Conservation (phyloP, 2,113 vertebrate genomes). For the Sapajus apella region DNA sequence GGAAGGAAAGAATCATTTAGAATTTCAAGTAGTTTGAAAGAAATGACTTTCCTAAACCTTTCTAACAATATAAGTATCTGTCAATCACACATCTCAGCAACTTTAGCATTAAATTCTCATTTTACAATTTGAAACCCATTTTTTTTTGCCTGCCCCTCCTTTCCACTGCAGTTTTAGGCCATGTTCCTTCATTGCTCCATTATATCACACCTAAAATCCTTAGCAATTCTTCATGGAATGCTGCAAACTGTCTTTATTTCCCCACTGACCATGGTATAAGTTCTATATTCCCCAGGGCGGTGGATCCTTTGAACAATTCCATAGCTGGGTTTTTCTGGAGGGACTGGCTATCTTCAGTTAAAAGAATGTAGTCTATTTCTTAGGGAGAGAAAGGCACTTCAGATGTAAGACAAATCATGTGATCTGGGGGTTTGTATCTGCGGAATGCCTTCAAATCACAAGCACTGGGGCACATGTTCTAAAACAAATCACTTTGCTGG, state of each 20-base stretch:
- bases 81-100: background rate
- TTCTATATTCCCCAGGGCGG: background rate
- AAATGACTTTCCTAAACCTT: slow-evolving; percentile 14
- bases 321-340: background rate
- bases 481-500: slow-evolving; percentile 49
- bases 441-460: slow-evolving; percentile 25
- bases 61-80: background rate
- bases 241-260: background rate
- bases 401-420: background rate
- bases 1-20: background rate
- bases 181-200: background rate
- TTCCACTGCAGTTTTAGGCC: background rate
- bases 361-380: background rate
- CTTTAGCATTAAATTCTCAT: background rate
- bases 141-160: background rate
- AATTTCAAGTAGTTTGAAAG: slow-evolving; percentile 5
- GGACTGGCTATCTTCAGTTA: background rate
- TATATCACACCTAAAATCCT: background rate
- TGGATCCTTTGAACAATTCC: background rate
- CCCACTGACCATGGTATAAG: background rate
- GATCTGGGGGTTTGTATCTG: background rate
- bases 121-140: background rate
- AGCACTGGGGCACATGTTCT: background rate
- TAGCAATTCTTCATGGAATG: background rate
- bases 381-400: background rate